These are phyloP conservation scores for Spheniscus humboldti DNA, from an alignment of 2,797 vertebrate genomes.

Conservation along the genomic window DNA sequence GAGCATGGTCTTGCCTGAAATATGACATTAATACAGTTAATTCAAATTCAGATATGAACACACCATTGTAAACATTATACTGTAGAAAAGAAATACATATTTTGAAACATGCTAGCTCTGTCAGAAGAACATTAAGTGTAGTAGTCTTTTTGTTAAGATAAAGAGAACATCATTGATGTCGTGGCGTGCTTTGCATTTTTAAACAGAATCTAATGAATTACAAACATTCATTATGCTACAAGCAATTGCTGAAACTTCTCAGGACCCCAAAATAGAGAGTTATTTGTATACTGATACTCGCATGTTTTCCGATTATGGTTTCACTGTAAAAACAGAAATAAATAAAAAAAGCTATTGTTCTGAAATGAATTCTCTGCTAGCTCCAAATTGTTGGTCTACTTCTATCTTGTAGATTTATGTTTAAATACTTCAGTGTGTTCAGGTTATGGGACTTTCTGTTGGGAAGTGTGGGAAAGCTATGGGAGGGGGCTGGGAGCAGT, in stretches of 20 bases:
- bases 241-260: conserved; percentile 72
- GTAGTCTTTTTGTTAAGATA: conserved; percentile 63
- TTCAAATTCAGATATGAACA: conserved; percentile 23
- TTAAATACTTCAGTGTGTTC: conserved; percentile 13
- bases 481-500: neutral
- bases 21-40: neutral
- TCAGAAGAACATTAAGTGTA: conserved; percentile 53
- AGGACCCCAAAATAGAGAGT: conserved; percentile 72
- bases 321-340: conserved; percentile 24
- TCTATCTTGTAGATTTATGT: conserved; percentile 38
- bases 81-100: conserved; percentile 23
- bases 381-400: conserved; percentile 14
- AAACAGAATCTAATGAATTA: conserved; percentile 71
- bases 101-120: conserved; percentile 40
- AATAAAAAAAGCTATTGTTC: conserved; percentile 16
- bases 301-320: conserved; percentile 52
- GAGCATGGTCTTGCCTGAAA: neutral
- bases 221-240: conserved; percentile 73
- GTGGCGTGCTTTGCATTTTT: conserved; percentile 74
- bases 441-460: conserved; percentile 42
- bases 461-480: conserved; percentile 1
- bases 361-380: conserved; percentile 45
- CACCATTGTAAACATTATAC: neutral
- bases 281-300: conserved; percentile 66
- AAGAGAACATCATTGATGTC: conserved; percentile 70